These are phyloP conservation scores for Chrysochloris asiatica DNA, from an alignment of 2,113 vertebrate species.

Conservation along the genomic window DNA sequence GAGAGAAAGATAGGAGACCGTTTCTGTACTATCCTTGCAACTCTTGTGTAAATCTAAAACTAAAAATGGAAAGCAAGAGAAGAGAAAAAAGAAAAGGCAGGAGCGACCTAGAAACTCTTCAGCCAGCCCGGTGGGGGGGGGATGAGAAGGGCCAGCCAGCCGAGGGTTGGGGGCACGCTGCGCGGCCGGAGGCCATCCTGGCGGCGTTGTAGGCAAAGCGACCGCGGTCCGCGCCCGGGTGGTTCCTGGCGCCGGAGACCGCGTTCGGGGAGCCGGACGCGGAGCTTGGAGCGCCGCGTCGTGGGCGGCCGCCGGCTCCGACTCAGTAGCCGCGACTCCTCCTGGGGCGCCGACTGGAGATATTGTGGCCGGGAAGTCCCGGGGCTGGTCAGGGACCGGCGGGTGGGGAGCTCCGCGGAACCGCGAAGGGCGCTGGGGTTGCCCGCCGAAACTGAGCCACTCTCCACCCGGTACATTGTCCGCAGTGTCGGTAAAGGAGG, in stretches of 20 bases:
- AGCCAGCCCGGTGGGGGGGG: neutral
- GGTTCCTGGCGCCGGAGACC: slow-evolving; percentile 27
- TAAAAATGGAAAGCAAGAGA: neutral
- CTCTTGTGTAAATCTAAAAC: neutral
- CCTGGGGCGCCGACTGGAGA: neutral
- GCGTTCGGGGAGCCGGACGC: slow-evolving; percentile 11
- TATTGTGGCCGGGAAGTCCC: neutral
- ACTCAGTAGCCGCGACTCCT: neutral
- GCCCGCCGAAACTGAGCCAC: neutral
- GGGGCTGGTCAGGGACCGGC: neutral
- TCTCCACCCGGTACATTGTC: slow-evolving; percentile 11
- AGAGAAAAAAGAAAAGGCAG: neutral
- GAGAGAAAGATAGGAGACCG: neutral
- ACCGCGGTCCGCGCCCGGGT: neutral
- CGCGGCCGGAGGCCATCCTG: neutral
- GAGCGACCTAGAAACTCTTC: too few relatives aligned
- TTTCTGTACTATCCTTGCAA: neutral
- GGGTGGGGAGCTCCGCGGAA: neutral
- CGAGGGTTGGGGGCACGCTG: neutral
- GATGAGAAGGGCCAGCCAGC: neutral
- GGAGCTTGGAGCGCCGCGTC: slow-evolving; percentile 51
- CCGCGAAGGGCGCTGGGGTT: neutral
- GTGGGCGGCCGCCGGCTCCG: slow-evolving; percentile 61
- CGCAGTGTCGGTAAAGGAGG: slow-evolving; percentile 93
- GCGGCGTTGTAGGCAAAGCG: neutral